These are phyloP conservation scores for Solen grandis DNA, from an alignment of 1,140 invertebrate genomes.

Conservation along the genomic window DNA sequence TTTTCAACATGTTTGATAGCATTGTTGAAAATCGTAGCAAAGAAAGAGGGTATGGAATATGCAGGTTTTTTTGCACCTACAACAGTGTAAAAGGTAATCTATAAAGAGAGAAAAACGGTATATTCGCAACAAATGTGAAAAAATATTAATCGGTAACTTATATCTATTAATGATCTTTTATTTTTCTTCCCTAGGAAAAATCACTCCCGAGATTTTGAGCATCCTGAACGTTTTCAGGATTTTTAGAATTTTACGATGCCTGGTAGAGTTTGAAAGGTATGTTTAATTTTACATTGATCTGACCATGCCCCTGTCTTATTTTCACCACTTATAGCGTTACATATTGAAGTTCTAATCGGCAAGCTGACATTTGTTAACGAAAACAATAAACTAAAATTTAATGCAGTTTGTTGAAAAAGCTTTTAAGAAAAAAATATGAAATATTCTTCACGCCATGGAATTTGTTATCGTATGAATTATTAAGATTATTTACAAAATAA, in stretches of 20 bases:
- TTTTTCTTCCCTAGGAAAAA: slow-evolving; percentile 19
- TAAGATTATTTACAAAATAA: too few relatives aligned
- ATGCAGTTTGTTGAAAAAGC: background rate
- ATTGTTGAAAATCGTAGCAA: too few relatives aligned
- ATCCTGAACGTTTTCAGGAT: slow-evolving; percentile 45
- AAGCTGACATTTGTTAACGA: background rate
- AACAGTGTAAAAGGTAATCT: too few relatives aligned
- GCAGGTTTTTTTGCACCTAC: too few relatives aligned
- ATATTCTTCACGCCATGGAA: too few relatives aligned
- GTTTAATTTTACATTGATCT: background rate
- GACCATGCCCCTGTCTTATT: background rate
- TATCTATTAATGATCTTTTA: background rate
- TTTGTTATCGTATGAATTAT: too few relatives aligned
- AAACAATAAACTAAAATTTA: background rate
- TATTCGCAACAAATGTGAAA: too few relatives aligned
- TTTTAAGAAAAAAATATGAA: too few relatives aligned
- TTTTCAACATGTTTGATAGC: too few relatives aligned
- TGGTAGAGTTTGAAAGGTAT: slow-evolving; percentile 50
- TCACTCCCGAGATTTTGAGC: slow-evolving; percentile 30
- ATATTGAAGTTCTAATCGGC: background rate
- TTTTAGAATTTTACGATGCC: slow-evolving; percentile 41
- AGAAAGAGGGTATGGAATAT: too few relatives aligned
- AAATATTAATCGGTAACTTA: too few relatives aligned
- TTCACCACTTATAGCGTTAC: background rate
- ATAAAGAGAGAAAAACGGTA: too few relatives aligned